phyloP scores from a whole-genome alignment of 2,113 vertebrate species.

The Daboia siamensis region DNA sequence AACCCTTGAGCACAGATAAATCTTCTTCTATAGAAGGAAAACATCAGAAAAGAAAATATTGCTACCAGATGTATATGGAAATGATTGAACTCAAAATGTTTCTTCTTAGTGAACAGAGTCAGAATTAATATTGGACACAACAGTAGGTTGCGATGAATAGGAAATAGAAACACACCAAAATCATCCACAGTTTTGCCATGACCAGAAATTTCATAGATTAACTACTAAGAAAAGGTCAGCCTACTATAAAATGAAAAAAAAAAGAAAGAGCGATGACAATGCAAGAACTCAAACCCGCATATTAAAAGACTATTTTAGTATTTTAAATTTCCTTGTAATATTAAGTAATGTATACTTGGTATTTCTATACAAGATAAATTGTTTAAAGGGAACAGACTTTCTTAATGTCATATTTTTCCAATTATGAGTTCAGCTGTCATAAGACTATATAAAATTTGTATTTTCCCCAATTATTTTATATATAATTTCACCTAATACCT shows the following conservation, averaged over 20 bases:
- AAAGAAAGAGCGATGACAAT: neutral
- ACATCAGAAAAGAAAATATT: conserved; percentile 12
- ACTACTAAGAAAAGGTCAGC: neutral
- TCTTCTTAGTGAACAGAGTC: neutral
- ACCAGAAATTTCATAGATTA: neutral
- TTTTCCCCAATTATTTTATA: neutral
- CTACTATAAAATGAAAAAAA: neutral
- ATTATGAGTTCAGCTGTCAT: neutral
- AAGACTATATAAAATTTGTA: neutral
- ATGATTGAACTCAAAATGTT: neutral
- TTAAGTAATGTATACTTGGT: neutral
- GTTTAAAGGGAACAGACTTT: neutral
- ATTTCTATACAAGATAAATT: neutral
- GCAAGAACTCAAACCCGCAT: neutral
- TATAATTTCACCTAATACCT: neutral
- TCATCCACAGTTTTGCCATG: neutral
- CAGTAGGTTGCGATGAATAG: neutral
- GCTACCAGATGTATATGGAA: neutral
- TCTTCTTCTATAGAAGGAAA: neutral
- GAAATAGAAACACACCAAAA: conserved; percentile 5
- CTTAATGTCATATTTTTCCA: neutral
- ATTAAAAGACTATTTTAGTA: neutral
- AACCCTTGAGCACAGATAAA: conserved; percentile 16
- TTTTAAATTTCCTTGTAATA: neutral
- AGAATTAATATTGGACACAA: neutral